A percentile compares a stretch with the other conserved stretches of the same genome.
phyloP scores from a whole-genome alignment of 1,140 invertebrate species.

The Drosophila sucinea region DNA sequence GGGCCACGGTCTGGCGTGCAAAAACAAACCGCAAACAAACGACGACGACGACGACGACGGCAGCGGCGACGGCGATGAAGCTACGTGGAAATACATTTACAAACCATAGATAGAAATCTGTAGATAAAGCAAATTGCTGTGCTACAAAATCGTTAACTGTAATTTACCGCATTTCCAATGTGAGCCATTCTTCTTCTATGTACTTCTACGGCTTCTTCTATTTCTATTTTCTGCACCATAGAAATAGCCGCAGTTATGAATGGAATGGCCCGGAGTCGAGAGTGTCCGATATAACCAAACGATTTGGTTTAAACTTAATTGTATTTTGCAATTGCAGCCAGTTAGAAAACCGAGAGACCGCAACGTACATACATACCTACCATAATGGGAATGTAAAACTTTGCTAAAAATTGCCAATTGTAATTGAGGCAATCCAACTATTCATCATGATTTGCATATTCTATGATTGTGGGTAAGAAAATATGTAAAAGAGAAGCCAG shows the following conservation, averaged over 20 bases:
- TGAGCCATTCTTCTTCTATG: slow-evolving; percentile 34
- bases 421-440: slow-evolving; percentile 47
- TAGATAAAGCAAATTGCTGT: slow-evolving; percentile 78
- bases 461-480: not conserved
- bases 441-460: slow-evolving; percentile 26
- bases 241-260: slow-evolving; percentile 55
- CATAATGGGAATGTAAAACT: slow-evolving; percentile 21
- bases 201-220: not conserved
- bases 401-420: slow-evolving; percentile 33
- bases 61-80: slow-evolving; percentile 22
- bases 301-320: slow-evolving; percentile 49
- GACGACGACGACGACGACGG: not conserved
- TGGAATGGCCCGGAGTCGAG: slow-evolving; percentile 18
- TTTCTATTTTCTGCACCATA: not conserved
- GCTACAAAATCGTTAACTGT: slow-evolving; percentile 81
- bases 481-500: no score
- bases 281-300: slow-evolving; percentile 20
- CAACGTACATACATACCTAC: no score
- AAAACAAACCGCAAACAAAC: slow-evolving; percentile 61
- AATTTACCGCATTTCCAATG: slow-evolving; percentile 78
- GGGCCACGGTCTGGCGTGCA: slow-evolving; percentile 57
- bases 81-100: slow-evolving; percentile 75
- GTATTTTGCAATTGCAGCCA: slow-evolving; percentile 41
- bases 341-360: not conserved
- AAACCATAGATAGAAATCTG: slow-evolving; percentile 77